These are phyloP conservation scores for Seison nebaliae DNA, from an alignment of 1,140 invertebrate species.

Conservation along the genomic window DNA sequence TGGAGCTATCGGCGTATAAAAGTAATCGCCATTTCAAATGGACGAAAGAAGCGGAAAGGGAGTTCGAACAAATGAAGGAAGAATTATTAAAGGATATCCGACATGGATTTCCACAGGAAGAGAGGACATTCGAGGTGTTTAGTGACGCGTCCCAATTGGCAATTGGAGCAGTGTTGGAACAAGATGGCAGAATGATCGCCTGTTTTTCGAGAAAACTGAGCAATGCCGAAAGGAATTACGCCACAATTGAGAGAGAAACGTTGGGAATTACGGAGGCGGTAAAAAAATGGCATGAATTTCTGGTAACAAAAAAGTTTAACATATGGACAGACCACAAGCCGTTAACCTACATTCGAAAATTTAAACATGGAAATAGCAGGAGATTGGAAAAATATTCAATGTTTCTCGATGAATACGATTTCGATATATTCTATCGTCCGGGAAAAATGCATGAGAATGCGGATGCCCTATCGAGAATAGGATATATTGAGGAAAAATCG, in stretches of 20 bases:
- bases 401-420: slow-evolving; percentile 29
- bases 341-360: neutral
- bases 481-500: no score
- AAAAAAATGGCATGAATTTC: slow-evolving; percentile 20
- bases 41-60: slow-evolving; percentile 1
- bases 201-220: slow-evolving; percentile 6
- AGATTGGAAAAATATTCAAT: slow-evolving; percentile 27
- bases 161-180: slow-evolving; percentile 15
- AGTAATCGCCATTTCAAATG: slow-evolving; percentile 3
- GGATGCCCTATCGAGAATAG: slow-evolving; percentile 21
- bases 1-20: slow-evolving; percentile 10
- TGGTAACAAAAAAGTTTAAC: slow-evolving; percentile 5
- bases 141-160: slow-evolving; percentile 14
- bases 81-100: slow-evolving; percentile 10
- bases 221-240: slow-evolving; percentile 16
- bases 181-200: slow-evolving; percentile 13
- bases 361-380: slow-evolving; percentile 3
- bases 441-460: slow-evolving; percentile 20
- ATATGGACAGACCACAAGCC: slow-evolving; percentile 11
- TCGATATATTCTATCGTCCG: slow-evolving; percentile 24
- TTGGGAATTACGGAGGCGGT: slow-evolving; percentile 16
- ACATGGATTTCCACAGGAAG: slow-evolving; percentile 14
- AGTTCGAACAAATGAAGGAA: slow-evolving; percentile 15
- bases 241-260: slow-evolving; percentile 16
- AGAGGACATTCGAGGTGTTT: slow-evolving; percentile 13